phyloP scores from a whole-genome alignment of 2,113 vertebrate species.

The Jaculus jaculus region DNA sequence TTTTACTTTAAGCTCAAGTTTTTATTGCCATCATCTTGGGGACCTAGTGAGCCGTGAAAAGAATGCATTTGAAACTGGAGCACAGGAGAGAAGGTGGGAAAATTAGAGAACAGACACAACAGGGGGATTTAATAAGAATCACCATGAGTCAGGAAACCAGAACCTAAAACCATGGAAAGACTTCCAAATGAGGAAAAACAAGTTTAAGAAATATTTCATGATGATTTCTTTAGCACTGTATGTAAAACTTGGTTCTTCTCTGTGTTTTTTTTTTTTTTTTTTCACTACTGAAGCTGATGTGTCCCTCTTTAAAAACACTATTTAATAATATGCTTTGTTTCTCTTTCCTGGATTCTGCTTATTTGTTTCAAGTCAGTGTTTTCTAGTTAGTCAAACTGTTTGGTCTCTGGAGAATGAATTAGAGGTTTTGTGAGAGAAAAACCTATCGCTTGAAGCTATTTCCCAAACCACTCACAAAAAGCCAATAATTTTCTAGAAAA shows the following conservation, averaged over 20 bases:
- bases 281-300: not conserved
- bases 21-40: conserved; percentile 73
- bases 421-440: not conserved
- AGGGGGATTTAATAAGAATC: conserved; percentile 57
- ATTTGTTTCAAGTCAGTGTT: not conserved
- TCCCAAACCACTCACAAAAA: not conserved
- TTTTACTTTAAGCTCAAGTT: not conserved
- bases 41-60: conserved; percentile 59
- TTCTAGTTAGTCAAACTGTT: not conserved
- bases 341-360: not conserved
- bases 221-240: not conserved
- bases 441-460: not conserved
- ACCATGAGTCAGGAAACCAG: conserved; percentile 38
- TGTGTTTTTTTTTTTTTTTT: too few species aligned
- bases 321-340: not conserved
- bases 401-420: not conserved
- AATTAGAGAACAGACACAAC: conserved; percentile 61
- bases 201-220: not conserved
- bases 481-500: not conserved
- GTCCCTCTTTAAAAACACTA: not conserved
- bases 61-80: conserved; percentile 51
- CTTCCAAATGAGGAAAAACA: conserved; percentile 22
- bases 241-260: not conserved
- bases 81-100: conserved; percentile 27
- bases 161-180: conserved; percentile 47